Evolutionary conservation across 2,797 vertebrate genomes (phyloP).

Genomic region (Chromis chromis): DNA sequence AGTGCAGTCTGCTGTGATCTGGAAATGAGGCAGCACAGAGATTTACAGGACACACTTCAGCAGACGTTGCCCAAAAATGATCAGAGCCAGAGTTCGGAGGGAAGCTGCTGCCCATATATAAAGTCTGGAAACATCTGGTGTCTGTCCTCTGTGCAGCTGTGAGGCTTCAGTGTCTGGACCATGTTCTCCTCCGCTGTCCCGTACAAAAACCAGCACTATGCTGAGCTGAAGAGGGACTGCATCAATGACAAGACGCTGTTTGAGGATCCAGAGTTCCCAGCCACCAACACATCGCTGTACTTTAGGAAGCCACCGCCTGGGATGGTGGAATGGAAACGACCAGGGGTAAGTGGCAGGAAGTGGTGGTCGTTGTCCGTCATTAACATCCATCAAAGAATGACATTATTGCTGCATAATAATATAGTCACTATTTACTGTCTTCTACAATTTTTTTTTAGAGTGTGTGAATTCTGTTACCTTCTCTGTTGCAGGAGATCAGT

Average conservation of each 20-base stretch:
- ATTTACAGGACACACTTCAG: constrained; percentile 11
- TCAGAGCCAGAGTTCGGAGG: constrained; percentile 14
- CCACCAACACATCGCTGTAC: constrained; percentile 87
- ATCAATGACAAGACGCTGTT: constrained; percentile 86
- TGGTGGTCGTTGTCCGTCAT: neutral
- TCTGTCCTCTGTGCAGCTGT: constrained; percentile 61
- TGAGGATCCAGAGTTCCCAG: constrained; percentile 91
- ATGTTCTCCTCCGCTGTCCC: constrained; percentile 85
- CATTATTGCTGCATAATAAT: neutral
- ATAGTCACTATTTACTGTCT: neutral
- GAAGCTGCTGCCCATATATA: constrained; percentile 8
- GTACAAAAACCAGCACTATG: constrained; percentile 90
- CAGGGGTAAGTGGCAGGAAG: constrained; percentile 75
- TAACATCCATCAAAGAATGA: neutral
- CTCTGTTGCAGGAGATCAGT: constrained; percentile 86
- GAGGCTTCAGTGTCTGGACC: constrained; percentile 49
- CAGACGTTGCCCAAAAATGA: neutral
- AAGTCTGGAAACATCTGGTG: constrained; percentile 34
- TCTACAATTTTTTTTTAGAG: neutral
- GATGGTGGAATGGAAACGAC: constrained; percentile 91
- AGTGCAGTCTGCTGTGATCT: constrained; percentile 12
- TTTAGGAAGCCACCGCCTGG: constrained; percentile 82
- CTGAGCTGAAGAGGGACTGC: constrained; percentile 86
- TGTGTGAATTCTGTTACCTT: neutral
- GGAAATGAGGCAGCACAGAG: constrained; percentile 27